Percentiles rank a stretch among this genome's conserved stretches.
These are phyloP conservation scores for Drosophila colorata DNA, from an alignment of 2,888 invertebrate species.

Conservation along the genomic window DNA sequence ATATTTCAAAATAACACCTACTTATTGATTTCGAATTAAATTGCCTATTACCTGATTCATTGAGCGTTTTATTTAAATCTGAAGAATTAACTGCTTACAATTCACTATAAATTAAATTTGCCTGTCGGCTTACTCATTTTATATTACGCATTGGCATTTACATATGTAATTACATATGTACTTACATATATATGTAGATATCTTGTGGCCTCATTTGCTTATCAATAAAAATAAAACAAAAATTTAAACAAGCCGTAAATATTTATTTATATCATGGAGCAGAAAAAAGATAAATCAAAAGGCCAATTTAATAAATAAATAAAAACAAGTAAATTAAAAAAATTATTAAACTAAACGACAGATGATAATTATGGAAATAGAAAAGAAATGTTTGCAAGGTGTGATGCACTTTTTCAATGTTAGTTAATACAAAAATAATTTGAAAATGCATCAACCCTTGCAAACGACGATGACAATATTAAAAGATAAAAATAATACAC, in stretches of 20 bases:
- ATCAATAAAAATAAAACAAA: slow-evolving; percentile 18
- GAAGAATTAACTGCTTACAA: slow-evolving; percentile 18
- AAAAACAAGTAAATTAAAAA: background rate
- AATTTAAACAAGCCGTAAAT: slow-evolving; percentile 1
- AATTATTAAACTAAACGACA: slow-evolving; percentile 6
- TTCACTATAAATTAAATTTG: slow-evolving; percentile 1
- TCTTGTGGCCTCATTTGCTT: slow-evolving; percentile 13
- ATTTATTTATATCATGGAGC: background rate
- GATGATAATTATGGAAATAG: no score
- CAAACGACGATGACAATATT: background rate
- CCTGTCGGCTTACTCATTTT: background rate
- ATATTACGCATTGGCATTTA: background rate
- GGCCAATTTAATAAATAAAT: background rate
- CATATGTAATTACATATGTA: background rate
- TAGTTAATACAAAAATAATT: background rate
- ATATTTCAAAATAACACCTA: background rate
- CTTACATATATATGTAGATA: background rate
- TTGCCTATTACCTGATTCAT: background rate
- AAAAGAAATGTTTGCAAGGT: background rate
- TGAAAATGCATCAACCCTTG: background rate
- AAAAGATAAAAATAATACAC: slow-evolving; percentile 5
- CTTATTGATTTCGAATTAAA: background rate
- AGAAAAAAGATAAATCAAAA: background rate
- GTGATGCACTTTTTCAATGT: no score
- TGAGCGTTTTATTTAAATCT: slow-evolving; percentile 8